These are phyloP conservation scores for Gopherus flavomarginatus DNA, from an alignment of 2,113 vertebrate species.

Conservation along the genomic window DNA sequence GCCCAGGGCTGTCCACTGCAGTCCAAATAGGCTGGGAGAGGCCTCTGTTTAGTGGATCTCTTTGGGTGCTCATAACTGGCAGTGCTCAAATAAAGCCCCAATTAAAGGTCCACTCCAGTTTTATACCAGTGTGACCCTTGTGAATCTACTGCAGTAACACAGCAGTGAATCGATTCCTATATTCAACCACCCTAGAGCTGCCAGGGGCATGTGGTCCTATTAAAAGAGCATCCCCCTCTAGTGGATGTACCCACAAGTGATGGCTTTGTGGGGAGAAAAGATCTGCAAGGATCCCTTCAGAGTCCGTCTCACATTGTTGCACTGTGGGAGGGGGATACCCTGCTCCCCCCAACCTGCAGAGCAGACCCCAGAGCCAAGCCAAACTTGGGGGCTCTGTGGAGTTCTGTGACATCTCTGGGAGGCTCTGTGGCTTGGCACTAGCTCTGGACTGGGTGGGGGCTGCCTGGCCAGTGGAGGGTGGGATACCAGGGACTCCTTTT, in stretches of 20 bases:
- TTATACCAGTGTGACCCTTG: not conserved
- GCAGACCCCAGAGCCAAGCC: not conserved
- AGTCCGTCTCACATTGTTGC: not conserved
- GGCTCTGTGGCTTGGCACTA: not conserved
- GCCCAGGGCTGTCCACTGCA: not conserved
- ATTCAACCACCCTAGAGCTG: not conserved
- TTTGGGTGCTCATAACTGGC: not conserved
- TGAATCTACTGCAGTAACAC: not conserved
- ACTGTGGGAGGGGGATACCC: not conserved
- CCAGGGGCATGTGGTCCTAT: not conserved
- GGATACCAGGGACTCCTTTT: not conserved
- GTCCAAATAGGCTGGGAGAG: not conserved
- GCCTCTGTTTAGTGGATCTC: not conserved
- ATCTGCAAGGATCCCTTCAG: rapidly evolving
- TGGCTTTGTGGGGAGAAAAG: rapidly evolving
- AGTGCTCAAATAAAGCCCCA: not conserved
- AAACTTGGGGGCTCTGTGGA: not conserved
- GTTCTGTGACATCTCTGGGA: not conserved
- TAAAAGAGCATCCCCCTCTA: not conserved
- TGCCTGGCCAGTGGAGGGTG: not conserved
- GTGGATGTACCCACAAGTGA: rapidly evolving
- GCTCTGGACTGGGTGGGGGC: not conserved
- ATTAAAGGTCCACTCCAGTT: not conserved
- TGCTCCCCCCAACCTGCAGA: not conserved
- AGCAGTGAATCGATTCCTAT: not conserved